Evolutionary conservation across 2,888 invertebrate genomes (phyloP).

Genomic region (Pinctada fucata): DNA sequence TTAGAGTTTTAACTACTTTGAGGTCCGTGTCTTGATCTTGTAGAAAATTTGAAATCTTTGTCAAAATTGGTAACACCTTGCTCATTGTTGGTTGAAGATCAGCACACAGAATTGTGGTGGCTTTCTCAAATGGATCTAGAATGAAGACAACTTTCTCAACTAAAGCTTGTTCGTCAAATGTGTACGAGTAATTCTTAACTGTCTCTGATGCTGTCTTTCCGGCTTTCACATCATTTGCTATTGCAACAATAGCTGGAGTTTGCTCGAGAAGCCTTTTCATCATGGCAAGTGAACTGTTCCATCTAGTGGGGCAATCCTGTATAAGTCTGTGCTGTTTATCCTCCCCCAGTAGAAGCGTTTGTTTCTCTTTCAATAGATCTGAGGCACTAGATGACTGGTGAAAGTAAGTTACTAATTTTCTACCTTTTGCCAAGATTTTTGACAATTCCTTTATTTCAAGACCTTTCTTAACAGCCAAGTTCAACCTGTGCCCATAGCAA

Average conservation of each 20-base stretch:
- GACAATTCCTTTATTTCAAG: slow-evolving; percentile 12
- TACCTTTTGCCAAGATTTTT: slow-evolving; percentile 21
- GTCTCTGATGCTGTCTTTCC: slow-evolving; percentile 1
- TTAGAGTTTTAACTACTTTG: background rate
- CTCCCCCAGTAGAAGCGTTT: background rate
- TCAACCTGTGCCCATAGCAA: slow-evolving; percentile 44
- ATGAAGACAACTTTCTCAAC: background rate
- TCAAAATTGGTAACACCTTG: slow-evolving; percentile 15
- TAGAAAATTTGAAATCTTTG: slow-evolving; percentile 2
- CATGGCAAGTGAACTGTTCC: slow-evolving; percentile 20
- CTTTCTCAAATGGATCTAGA: background rate
- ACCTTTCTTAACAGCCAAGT: slow-evolving; percentile 40
- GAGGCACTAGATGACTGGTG: slow-evolving; percentile 29
- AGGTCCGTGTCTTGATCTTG: background rate
- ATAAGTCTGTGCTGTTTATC: slow-evolving; percentile 1
- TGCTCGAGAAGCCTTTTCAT: slow-evolving; percentile 18
- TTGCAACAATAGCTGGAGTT: slow-evolving; percentile 23
- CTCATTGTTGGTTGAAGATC: slow-evolving; percentile 9
- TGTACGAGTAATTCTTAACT: slow-evolving; percentile 16
- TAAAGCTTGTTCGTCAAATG: slow-evolving; percentile 12
- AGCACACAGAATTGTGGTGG: slow-evolving; percentile 14
- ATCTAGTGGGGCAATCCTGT: slow-evolving; percentile 18
- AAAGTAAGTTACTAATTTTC: slow-evolving; percentile 36
- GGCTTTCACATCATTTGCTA: slow-evolving; percentile 12
- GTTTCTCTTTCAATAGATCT: slow-evolving; percentile 21